Conservation (phyloP, 1,140 invertebrate genomes). For the Hycleus phaleratus region DNA sequence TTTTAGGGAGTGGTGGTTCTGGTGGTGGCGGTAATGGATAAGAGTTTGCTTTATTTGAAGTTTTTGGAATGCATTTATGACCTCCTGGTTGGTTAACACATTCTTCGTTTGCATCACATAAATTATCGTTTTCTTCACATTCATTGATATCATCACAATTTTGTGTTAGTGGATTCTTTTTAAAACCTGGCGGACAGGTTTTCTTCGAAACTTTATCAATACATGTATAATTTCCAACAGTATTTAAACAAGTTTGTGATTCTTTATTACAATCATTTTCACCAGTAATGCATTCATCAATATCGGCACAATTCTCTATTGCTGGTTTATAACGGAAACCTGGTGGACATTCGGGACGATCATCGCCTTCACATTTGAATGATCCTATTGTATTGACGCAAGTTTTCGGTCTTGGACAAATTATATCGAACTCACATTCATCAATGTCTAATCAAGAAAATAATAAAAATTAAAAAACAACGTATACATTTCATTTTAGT, state of each 20-base stretch:
- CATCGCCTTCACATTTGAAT: constrained; percentile 51
- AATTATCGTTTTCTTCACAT: constrained; percentile 54
- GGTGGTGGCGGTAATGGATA: not conserved
- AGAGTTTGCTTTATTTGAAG: constrained; percentile 2
- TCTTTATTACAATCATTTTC: constrained; percentile 53
- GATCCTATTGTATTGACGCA: constrained; percentile 63
- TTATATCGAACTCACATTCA: constrained; percentile 49
- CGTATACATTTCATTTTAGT: not conserved
- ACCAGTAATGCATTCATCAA: constrained; percentile 61
- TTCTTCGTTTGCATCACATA: constrained; percentile 53
- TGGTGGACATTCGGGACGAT: constrained; percentile 48
- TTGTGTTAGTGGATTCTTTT: constrained; percentile 47
- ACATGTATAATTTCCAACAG: constrained; percentile 58
- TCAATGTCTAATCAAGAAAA: constrained; percentile 51
- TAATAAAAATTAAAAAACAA: constrained; percentile 15
- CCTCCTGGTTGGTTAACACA: constrained; percentile 68
- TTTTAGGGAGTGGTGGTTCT: not conserved
- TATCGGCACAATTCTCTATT: constrained; percentile 51
- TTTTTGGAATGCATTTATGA: constrained; percentile 54
- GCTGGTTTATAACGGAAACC: constrained; percentile 51
- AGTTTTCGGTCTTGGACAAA: constrained; percentile 45
- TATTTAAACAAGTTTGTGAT: constrained; percentile 63
- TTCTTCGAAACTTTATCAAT: constrained; percentile 50
- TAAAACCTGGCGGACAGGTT: constrained; percentile 60
- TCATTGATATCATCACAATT: constrained; percentile 65